Conservation (phyloP, 2,797 vertebrate species). For the Hydrolagus colliei region DNA sequence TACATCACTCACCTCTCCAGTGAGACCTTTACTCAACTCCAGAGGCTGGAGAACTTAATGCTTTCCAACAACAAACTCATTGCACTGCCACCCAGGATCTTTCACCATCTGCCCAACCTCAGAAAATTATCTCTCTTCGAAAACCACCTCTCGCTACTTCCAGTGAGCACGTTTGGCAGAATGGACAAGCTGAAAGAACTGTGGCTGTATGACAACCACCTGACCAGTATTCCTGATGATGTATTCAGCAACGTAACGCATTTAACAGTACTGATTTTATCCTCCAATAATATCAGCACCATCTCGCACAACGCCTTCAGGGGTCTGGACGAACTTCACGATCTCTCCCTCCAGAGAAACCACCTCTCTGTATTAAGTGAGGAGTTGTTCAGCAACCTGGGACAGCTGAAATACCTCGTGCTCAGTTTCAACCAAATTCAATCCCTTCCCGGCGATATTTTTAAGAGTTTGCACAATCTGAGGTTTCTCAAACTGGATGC, state of each 20-base stretch:
- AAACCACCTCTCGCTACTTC: slow-evolving; percentile 68
- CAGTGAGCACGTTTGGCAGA: slow-evolving; percentile 66
- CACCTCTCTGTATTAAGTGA: slow-evolving; percentile 57
- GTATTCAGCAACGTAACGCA: slow-evolving; percentile 72
- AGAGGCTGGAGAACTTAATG: slow-evolving; percentile 70
- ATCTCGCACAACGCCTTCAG: slow-evolving; percentile 64
- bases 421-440: slow-evolving; percentile 74
- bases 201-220: slow-evolving; percentile 82
- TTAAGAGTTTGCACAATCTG: slow-evolving; percentile 54
- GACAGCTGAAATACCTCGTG: slow-evolving; percentile 74
- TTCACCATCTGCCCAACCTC: slow-evolving; percentile 64
- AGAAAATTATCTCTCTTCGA: slow-evolving; percentile 70
- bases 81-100: slow-evolving; percentile 65
- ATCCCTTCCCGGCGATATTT: slow-evolving; percentile 59
- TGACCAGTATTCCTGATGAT: slow-evolving; percentile 59
- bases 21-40: slow-evolving; percentile 65
- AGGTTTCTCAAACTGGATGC: slow-evolving; percentile 68
- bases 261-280: slow-evolving; percentile 72
- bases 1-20: slow-evolving; percentile 59
- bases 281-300: slow-evolving; percentile 67
- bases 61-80: slow-evolving; percentile 75
- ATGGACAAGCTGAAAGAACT: slow-evolving; percentile 65
- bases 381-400: slow-evolving; percentile 61
- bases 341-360: slow-evolving; percentile 82
- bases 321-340: slow-evolving; percentile 64